Conservation (phyloP, 2,888 invertebrate genomes). For the Nineta flava region DNA sequence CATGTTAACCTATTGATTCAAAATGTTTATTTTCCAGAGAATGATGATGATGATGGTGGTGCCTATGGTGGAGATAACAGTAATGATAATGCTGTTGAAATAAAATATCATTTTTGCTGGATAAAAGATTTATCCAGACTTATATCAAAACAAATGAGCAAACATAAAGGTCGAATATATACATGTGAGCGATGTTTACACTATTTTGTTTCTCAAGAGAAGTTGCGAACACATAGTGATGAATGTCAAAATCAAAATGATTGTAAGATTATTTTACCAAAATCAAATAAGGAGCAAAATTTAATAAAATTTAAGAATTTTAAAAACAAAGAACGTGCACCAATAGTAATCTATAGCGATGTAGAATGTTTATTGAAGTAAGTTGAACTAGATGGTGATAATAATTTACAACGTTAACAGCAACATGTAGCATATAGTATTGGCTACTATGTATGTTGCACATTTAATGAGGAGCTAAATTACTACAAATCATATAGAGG, state of each 20-base stretch:
- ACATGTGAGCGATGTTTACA: conserved; percentile 11
- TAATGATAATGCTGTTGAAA: not conserved
- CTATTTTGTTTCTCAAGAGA: conserved; percentile 7
- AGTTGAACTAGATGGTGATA: not conserved
- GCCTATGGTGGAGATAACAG: not conserved
- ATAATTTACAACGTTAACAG: conserved; percentile 7
- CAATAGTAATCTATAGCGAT: conserved; percentile 10
- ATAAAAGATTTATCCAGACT: not conserved
- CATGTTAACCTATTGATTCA: not conserved
- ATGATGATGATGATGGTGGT: not conserved
- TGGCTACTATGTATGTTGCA: conserved; percentile 16
- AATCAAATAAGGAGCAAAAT: conserved; percentile 6
- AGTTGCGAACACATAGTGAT: conserved; percentile 5
- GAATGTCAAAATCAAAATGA: not conserved
- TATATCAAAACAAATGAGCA: conserved; percentile 1
- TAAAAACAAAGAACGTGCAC: conserved; percentile 7
- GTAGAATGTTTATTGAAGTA: conserved; percentile 7
- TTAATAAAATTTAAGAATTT: conserved; percentile 10
- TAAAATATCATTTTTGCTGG: not conserved
- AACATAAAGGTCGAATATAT: conserved; percentile 2
- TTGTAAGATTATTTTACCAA: conserved; percentile 1
- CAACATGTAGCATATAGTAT: conserved; percentile 12
- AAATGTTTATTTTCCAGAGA: too few species aligned
- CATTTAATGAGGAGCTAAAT: conserved; percentile 14
- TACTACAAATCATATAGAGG: conserved; percentile 12